Conservation (phyloP, 37 sponge, comb jelly and placozoan genomes). For the Mnemiopsis leidyi region DNA sequence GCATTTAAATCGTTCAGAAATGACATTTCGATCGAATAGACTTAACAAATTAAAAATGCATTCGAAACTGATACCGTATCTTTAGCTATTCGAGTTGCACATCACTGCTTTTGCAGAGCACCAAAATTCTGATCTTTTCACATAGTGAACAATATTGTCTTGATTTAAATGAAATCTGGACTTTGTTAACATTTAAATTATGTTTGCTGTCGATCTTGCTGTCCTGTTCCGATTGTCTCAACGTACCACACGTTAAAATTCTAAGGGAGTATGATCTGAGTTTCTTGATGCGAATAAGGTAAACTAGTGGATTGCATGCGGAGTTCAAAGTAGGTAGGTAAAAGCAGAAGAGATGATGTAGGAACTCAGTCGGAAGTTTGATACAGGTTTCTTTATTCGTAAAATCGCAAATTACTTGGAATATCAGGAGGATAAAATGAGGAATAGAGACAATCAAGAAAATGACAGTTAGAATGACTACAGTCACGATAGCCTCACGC, state of each 20-base stretch:
- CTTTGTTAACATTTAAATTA: no score
- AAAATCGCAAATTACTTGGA: neutral
- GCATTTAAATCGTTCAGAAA: no score
- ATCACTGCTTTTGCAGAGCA: no score
- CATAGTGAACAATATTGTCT: no score
- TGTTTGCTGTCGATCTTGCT: no score
- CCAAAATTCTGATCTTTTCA: no score
- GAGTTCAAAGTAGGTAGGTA: neutral
- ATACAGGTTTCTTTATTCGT: neutral
- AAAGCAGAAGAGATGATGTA: neutral
- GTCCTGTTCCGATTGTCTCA: neutral
- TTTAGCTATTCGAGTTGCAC: no score
- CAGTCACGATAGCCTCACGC: neutral
- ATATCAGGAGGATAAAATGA: neutral
- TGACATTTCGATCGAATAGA: no score
- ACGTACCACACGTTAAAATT: neutral
- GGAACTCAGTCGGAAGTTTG: neutral
- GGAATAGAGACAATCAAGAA: neutral
- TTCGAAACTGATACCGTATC: no score
- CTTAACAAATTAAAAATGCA: no score
- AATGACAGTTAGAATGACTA: neutral
- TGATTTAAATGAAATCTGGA: no score
- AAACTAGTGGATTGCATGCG: neutral
- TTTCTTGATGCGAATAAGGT: neutral
- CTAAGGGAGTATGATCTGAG: neutral